Conservation (phyloP, 1,140 invertebrate species). For the Pteromalus puparum region DNA sequence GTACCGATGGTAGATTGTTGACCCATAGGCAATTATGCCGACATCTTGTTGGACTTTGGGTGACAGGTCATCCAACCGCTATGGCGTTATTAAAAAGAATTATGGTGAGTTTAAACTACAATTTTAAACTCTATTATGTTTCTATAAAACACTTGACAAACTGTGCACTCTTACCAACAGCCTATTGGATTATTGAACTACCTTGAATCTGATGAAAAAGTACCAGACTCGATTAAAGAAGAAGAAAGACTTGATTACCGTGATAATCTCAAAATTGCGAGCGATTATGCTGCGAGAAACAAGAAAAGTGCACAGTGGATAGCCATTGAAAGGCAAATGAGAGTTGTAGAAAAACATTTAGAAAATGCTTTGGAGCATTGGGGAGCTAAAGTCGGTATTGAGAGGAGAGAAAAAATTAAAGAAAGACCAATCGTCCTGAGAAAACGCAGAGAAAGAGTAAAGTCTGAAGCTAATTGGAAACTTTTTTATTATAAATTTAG, state of each 20-base stretch:
- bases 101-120: constrained; percentile 80
- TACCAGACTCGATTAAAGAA: constrained; percentile 84
- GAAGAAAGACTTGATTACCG: constrained; percentile 88
- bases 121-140: constrained; percentile 37
- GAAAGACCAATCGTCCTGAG: constrained; percentile 91
- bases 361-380: constrained; percentile 92
- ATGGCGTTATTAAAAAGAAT: constrained; percentile 92
- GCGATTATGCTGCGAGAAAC: constrained; percentile 83
- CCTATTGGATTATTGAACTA: constrained; percentile 92
- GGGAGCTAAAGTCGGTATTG: constrained; percentile 85
- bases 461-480: constrained; percentile 93
- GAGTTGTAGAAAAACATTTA: constrained; percentile 87
- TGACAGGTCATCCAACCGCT: constrained; percentile 94
- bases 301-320: constrained; percentile 82
- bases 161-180: constrained; percentile 71
- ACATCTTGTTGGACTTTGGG: constrained; percentile 98
- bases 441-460: constrained; percentile 92
- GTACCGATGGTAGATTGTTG: constrained; percentile 84
- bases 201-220: constrained; percentile 90
- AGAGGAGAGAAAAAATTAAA: constrained; percentile 80
- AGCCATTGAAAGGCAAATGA: constrained; percentile 83
- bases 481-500: constrained; percentile 98
- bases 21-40: constrained; percentile 94
- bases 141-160: constrained; percentile 18
- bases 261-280: constrained; percentile 96